Base-by-base conservation (phyloP, 2,113 vertebrate genomes). In the Burhinus bistriatus region DNA sequence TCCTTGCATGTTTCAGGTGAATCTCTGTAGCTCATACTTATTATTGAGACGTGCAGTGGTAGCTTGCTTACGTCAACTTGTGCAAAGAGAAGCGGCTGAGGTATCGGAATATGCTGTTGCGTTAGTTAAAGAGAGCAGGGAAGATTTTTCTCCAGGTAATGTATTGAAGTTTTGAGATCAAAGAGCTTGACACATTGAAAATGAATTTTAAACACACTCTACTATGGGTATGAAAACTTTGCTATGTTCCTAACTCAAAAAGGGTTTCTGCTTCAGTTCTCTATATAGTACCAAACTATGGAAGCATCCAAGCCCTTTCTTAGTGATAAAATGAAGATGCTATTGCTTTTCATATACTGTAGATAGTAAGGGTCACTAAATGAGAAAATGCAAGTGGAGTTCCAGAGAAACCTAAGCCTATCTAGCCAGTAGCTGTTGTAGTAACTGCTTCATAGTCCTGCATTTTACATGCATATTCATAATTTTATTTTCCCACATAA, bases 11-110 rank as follows among this genome's bases (percentile, higher is more conserved):
- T 97, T 98, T 87, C 98, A 99, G 99, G 98, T 99, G 72, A 98
- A 99, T 97, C 98, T 99, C 81, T 99, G 98, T 94, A 99, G 99
- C 94, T 98, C 99, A 2, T 99, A 99, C 96, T 97, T 99, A 75
- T 73, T 98, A 51, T 80, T 99, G 89, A 98, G 99, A 57, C 98
- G 98, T 38, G 98, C 99, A 3, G 99, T 99, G 58, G 97, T 99
- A 83, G 98, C 99, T 54, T 99, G 99, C 95, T 97, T 99, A 95
- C 97, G 97, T 85, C 99, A 99, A 34, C 98, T 99, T 59, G 99
- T 98, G 29, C 99, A 99, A 97, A 98, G 98, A 86, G 99, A 99
- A 96, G 99, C 99, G 34, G 96, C 98, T 84, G 99, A 99, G 96
- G 99, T 99, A 21, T 99, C 98, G 21, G 98, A 99, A 88, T 98